A percentile compares a stretch with the other conserved stretches of the same genome.
These are phyloP conservation scores for Polydrusus pterygomalis DNA, from an alignment of 2,888 invertebrate genomes.

Conservation along the genomic window DNA sequence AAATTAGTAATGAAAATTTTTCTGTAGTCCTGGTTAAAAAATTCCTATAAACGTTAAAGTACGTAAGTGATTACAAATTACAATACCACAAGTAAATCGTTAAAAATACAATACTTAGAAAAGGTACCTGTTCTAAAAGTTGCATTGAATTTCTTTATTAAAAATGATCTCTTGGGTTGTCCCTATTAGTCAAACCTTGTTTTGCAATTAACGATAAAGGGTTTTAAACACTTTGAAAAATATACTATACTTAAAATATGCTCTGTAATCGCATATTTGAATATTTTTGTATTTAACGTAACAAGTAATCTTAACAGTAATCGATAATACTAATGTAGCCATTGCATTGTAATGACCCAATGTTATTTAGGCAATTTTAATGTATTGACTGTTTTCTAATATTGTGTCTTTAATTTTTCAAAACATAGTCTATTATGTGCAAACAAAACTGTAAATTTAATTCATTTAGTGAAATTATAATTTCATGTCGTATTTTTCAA, in stretches of 20 bases:
- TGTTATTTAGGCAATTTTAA: slow-evolving; percentile 32
- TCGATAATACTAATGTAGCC: slow-evolving; percentile 47
- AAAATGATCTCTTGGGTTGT: slow-evolving; percentile 35
- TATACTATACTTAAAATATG: slow-evolving; percentile 51
- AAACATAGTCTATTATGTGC: neutral
- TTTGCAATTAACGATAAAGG: slow-evolving; percentile 20
- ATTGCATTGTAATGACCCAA: slow-evolving; percentile 45
- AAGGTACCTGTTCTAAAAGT: neutral
- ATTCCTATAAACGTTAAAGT: no score
- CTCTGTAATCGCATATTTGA: slow-evolving; percentile 53
- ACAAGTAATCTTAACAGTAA: slow-evolving; percentile 43
- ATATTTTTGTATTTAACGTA: slow-evolving; percentile 56
- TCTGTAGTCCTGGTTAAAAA: no score
- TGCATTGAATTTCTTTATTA: slow-evolving; percentile 6
- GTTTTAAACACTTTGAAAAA: slow-evolving; percentile 27
- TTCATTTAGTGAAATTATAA: no score
- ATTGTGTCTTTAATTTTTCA: slow-evolving; percentile 15
- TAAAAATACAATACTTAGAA: no score
- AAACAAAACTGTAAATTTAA: no score
- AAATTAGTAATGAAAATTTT: no score
- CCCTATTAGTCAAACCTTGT: slow-evolving; percentile 16
- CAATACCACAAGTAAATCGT: no score
- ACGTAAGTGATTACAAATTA: no score
- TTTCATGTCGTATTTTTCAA: no score
- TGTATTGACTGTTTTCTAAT: slow-evolving; percentile 25